phyloP scores from a whole-genome alignment of 1,140 invertebrate genomes.

The Glossosoma conforme region DNA sequence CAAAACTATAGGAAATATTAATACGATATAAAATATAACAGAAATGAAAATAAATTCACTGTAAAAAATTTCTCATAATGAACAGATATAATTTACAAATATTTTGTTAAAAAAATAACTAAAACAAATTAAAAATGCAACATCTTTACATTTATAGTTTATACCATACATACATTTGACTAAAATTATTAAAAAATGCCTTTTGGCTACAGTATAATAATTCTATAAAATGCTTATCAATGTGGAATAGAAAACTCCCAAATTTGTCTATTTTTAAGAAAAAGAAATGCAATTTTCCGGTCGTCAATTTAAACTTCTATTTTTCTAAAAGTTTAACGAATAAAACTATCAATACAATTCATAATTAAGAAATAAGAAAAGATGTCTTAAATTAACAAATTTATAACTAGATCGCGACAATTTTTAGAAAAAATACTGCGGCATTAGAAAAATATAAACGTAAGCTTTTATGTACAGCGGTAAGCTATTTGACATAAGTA shows the following conservation, averaged over 20 bases:
- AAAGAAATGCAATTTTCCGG: conserved; percentile 17
- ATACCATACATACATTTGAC: conserved; percentile 30
- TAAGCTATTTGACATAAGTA: too few relatives aligned
- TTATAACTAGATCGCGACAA: too few relatives aligned
- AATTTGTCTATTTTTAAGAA: conserved; percentile 17
- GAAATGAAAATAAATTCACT: conserved; percentile 24
- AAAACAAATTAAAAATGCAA: conserved; percentile 27
- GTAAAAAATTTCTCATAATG: conserved; percentile 24
- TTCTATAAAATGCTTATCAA: conserved; percentile 16
- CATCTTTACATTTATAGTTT: conserved; percentile 27
- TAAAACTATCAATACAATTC: conserved; percentile 15
- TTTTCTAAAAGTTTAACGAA: conserved; percentile 18
- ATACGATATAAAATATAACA: conserved; percentile 26
- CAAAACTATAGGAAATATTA: conserved; percentile 22
- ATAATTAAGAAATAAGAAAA: too few relatives aligned
- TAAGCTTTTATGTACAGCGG: too few relatives aligned
- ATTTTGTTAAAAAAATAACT: conserved; percentile 27
- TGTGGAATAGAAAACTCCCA: conserved; percentile 14
- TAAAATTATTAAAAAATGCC: conserved; percentile 26
- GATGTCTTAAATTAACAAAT: conserved; percentile 9
- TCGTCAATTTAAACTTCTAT: conserved; percentile 11
- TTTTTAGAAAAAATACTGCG: too few relatives aligned
- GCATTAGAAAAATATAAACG: too few relatives aligned
- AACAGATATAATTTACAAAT: conserved; percentile 30
- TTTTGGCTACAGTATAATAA: conserved; percentile 11